phyloP scores from a whole-genome alignment of 2,888 invertebrate genomes.

The Campopleginae sp. region DNA sequence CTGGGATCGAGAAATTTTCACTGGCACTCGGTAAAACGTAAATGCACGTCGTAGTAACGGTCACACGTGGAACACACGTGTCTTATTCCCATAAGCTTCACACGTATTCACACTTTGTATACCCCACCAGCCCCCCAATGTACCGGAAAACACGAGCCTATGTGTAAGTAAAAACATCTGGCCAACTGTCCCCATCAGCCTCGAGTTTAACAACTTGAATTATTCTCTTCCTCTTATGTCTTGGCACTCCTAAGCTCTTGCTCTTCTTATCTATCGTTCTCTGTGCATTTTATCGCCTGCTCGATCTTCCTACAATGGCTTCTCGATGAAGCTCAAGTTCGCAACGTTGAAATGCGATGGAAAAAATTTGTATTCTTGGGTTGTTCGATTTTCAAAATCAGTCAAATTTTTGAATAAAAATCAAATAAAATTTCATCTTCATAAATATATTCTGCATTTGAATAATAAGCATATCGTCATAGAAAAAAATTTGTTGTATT shows the following conservation, averaged over 20 bases:
- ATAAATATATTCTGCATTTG: too few relatives aligned
- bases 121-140: neutral
- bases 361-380: too few relatives aligned
- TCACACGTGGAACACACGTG: constrained; percentile 64
- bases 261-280: constrained; percentile 15
- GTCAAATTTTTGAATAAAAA: too few relatives aligned
- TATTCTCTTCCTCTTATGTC: constrained; percentile 33
- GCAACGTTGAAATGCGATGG: too few relatives aligned
- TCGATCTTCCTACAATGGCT: neutral
- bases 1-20: neutral
- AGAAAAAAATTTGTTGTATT: too few relatives aligned
- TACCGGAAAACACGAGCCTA: constrained; percentile 44
- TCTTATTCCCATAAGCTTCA: constrained; percentile 38
- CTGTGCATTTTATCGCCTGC: neutral
- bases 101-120: constrained; percentile 1
- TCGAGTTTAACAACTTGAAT: constrained; percentile 55
- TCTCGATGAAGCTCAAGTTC: too few relatives aligned
- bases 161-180: constrained; percentile 61
- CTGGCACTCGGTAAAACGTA: constrained; percentile 35
- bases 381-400: too few relatives aligned
- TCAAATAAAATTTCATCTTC: too few relatives aligned
- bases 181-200: constrained; percentile 37
- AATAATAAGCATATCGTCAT: too few relatives aligned
- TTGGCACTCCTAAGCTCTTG: constrained; percentile 25
- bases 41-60: constrained; percentile 61